Base-by-base conservation (phyloP, 2,113 vertebrate species). In the Tapirus terrestris region DNA sequence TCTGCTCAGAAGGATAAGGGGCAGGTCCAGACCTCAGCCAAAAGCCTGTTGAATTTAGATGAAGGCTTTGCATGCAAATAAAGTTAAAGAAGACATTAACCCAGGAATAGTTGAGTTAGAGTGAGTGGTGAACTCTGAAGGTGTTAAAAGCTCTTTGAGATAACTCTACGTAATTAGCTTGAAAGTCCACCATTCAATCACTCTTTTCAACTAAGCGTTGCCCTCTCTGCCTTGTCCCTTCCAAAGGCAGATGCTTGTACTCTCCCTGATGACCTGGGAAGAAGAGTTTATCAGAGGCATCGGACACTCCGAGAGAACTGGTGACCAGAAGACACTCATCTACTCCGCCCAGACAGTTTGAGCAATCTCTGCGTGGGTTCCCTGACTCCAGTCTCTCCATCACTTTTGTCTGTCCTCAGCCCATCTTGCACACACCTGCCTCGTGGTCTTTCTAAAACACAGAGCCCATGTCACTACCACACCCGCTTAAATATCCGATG, bases 211-310 rank as follows among this genome's bases (percentile, higher is more conserved):
- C 8, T 31, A 29, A 10, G 31, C 20, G 0, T 5, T 6, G 11
- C 3, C 17, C 11, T n/a, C 23, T 73, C 77, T 43, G 25, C 18
- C 39, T 8, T 20, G 1, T 36, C 48, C 3, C 6, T 36, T 70
- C 8, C 21, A 39, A 14, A 73, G 60, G 53, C n/a, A 51, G 56
- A 13, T 56, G 60, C 29, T 45, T 6, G 16, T 2, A 39, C 39
- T 39, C 39, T n/a, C 36, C 16, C 43, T 1, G 3, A 0, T 3
- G 3, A 13, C 1, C 0, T 1, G 31, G 67, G 27, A 27, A 0
- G 17, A 31, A 27, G 6, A 5, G 25, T 5, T 18, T 18, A 3
- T 36, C 73, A 60, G 89, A 61, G n/a, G 10, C 56, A 1, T 5
- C 0, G 5, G 65, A 18, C 4, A 2, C 43, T 75, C 70, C 13